Conservation (phyloP, 2,888 invertebrate species). For the Coenonympha arcania region DNA sequence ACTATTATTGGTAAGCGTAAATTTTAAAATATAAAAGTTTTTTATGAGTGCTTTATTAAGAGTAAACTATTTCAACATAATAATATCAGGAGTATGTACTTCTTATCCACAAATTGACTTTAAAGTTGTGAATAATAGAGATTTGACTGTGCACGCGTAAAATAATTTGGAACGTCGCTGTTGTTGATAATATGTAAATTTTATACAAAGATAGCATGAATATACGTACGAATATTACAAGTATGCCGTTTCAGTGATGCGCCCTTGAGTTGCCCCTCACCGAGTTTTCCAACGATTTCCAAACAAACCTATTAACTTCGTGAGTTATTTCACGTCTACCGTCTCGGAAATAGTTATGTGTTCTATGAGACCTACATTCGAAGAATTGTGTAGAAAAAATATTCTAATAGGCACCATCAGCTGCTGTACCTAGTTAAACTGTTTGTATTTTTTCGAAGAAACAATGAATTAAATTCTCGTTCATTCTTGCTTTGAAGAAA, state of each 20-base stretch:
- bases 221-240: slow-evolving; percentile 8
- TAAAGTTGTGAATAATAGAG: neutral
- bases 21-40: neutral
- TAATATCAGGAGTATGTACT: too few relatives aligned
- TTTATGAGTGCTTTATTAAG: neutral
- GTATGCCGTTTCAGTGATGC: neutral
- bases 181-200: slow-evolving; percentile 31
- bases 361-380: neutral
- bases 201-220: slow-evolving; percentile 27
- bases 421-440: too few relatives aligned
- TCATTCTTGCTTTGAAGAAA: too few relatives aligned
- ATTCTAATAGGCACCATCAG: too few relatives aligned
- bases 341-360: neutral
- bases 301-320: slow-evolving; percentile 11
- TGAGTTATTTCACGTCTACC: slow-evolving; percentile 2
- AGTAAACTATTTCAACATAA: too few relatives aligned
- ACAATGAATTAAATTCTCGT: too few relatives aligned
- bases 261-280: slow-evolving; percentile 3
- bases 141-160: neutral
- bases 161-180: slow-evolving; percentile 11
- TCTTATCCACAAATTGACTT: neutral
- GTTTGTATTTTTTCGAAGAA: too few relatives aligned
- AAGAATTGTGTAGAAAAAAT: too few relatives aligned
- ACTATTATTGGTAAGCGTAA: slow-evolving; percentile 4
- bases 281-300: neutral